Base-by-base conservation (phyloP, 2,113 vertebrate species). In the Calidris pygmaea region DNA sequence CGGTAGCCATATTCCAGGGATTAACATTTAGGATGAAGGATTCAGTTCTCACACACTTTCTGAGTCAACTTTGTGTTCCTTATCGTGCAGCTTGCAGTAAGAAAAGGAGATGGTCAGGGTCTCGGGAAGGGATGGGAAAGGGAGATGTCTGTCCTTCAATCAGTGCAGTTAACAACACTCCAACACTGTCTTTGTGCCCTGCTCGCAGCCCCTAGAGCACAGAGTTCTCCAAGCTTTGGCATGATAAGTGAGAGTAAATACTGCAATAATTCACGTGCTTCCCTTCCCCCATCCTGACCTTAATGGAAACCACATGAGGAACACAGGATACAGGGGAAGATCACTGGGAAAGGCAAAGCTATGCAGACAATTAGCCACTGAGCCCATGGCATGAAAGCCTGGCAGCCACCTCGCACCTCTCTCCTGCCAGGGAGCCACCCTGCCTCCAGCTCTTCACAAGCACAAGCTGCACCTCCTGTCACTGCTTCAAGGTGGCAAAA, bases 271-370 rank as follows among this genome's bases (percentile, higher is more conserved):
- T 85, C 85, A 84, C 83, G 32, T 77, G 92, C 85, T 83, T 84
- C 86, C 72, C 91, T 85, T 82, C 55, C 71, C 78, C 74, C 78
- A 50, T 34, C 24, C 50, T 85, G 79, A 77, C 65, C 84, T 23
- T 92, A 92, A 92, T 50, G 56, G 23, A 16, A 91, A 82, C 76
- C 96, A 97, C 96, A 92, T 50, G 92, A 74, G 32, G 48, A 89
- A 29, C 59, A 29, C 53, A 86, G 37, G 85, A 74, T 73, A 73
- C 10, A 7, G 15, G 55, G 5, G 37, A 80, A 34, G 34, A 62
- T 62, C 73, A 11, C 65, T 20, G 58, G 72, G 70, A 80, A 72
- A 88, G 30, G 68, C 75, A 62, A 91, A 91, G 74, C 66, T 95
- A 81, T 75, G 66, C 59, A 19, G 91, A 76, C 45, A 55, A 72